Percentiles rank a stretch among this genome's conserved stretches.
phyloP scores from a whole-genome alignment of 2,113 vertebrate species.

The Pyrgilauda ruficollis region DNA sequence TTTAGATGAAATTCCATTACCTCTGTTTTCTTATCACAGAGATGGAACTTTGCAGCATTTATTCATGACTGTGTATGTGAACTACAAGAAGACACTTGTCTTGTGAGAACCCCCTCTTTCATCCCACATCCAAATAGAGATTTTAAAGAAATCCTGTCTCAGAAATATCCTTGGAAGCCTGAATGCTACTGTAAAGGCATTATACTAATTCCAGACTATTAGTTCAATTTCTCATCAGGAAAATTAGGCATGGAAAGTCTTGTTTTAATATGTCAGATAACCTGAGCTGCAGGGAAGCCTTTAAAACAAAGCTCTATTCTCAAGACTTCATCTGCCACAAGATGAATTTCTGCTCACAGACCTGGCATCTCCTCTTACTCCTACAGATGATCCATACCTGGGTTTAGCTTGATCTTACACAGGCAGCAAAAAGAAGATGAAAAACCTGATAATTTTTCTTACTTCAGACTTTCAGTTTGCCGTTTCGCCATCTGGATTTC shows the following conservation, averaged over 20 bases:
- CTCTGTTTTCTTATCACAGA: neutral
- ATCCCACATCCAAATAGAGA: neutral
- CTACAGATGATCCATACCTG: neutral
- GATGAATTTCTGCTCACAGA: neutral
- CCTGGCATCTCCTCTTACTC: neutral
- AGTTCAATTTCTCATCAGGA: neutral
- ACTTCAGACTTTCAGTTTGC: neutral
- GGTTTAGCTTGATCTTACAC: neutral
- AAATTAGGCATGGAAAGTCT: neutral
- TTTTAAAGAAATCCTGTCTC: neutral
- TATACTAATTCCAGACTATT: neutral
- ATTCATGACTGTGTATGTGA: neutral
- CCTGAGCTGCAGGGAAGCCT: neutral
- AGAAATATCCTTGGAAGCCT: neutral
- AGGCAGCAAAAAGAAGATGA: neutral
- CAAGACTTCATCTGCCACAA: neutral
- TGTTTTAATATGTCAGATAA: neutral
- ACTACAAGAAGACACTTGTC: neutral
- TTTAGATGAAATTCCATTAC: neutral
- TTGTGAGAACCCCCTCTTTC: neutral
- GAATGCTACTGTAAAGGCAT: neutral
- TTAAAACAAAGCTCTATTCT: neutral
- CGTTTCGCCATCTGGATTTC: neutral
- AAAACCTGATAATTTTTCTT: neutral
- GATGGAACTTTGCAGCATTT: neutral